Evolutionary conservation across 1,140 invertebrate species (phyloP).

Genomic region (Zaprionus davidi): DNA sequence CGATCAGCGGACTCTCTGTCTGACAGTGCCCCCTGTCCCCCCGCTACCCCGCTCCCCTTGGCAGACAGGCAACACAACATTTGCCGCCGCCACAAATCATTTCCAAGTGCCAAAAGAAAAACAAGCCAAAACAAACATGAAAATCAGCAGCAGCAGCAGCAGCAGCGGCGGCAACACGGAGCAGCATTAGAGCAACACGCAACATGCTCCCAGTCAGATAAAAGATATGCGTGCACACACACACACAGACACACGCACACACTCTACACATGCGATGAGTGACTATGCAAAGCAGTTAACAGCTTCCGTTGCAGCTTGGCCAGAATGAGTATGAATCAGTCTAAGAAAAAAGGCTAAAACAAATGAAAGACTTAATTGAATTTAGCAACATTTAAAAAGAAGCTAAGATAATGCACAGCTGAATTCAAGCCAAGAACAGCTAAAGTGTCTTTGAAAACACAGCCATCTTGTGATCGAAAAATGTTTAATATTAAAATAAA

Average conservation of each 20-base stretch:
- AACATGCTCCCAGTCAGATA: slow-evolving; percentile 45
- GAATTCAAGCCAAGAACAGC: not conserved
- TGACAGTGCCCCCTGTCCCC: slow-evolving; percentile 14
- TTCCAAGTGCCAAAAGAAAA: slow-evolving; percentile 70
- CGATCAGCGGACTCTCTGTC: slow-evolving; percentile 25
- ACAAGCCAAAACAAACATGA: slow-evolving; percentile 45
- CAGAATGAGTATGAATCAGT: not conserved
- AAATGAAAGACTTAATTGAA: not conserved
- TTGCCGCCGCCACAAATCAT: slow-evolving; percentile 76
- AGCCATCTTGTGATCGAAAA: too few species aligned
- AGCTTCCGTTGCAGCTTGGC: slow-evolving; percentile 41
- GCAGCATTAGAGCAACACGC: slow-evolving; percentile 62
- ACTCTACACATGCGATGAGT: slow-evolving; percentile 24
- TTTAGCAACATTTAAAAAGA: not conserved
- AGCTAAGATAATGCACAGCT: not conserved
- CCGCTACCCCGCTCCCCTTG: not conserved
- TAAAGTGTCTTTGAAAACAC: too few species aligned
- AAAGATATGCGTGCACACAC: slow-evolving; percentile 21
- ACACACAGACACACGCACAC: slow-evolving; percentile 12
- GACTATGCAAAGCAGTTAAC: slow-evolving; percentile 34
- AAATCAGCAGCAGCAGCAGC: slow-evolving; percentile 22
- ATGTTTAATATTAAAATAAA: too few species aligned
- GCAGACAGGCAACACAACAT: slow-evolving; percentile 60
- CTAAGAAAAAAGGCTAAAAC: not conserved
- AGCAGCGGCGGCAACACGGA: slow-evolving; percentile 17